Base-by-base conservation (phyloP, 2,797 vertebrate genomes). In the Gymnocypris eckloni region DNA sequence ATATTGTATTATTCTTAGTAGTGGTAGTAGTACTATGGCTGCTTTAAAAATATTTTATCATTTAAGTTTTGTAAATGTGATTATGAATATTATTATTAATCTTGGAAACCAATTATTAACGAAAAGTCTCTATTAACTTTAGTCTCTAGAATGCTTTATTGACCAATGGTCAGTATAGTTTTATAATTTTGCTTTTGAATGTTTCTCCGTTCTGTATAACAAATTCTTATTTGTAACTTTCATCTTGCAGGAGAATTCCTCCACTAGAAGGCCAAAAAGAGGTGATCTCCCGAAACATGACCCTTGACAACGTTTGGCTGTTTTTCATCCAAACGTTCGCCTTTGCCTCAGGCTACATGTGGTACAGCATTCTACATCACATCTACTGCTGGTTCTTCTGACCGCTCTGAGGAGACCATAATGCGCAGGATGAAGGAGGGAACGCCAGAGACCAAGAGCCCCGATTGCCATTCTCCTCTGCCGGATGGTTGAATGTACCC, bases 331-430 rank as follows among this genome's bases (percentile, higher is more conserved):
- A 99, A 91, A 95, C 92, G 8, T 91, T 98, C 6, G 97, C 97
- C 0, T 98, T 99, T 86, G 94, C 95, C 92, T 99, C 98, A 3
- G 98, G 97, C 91, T 97, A 96, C 91, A 89, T 98, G 96, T 99
- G 98, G 98, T 99, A 97, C 96, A 97, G 92, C 90, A 85, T 97
- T 93, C 94, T 99, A 90, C 96, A 95, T 94, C 97, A 97, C 95
- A 94, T 98, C 93, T 99, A 98, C 96, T 97, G 95, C 95, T 97
- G 96, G 95, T 93, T 98, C 87, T 98, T 98, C 94, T 99, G 97
- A 96, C 95, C 87, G 89, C 82, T 78, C 85, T 92, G 92, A 91
- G 78, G 90, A 93, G 90, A 95, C 91, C 91, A 90, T 87, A 92
- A 92, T 90, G 41, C 88, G 54, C 89, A 89, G 90, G 89, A 89